A percentile compares a stretch with the other conserved stretches of the same genome.
phyloP scores from a whole-genome alignment of 2,797 vertebrate species.

The Enteromius fasciolatus region DNA sequence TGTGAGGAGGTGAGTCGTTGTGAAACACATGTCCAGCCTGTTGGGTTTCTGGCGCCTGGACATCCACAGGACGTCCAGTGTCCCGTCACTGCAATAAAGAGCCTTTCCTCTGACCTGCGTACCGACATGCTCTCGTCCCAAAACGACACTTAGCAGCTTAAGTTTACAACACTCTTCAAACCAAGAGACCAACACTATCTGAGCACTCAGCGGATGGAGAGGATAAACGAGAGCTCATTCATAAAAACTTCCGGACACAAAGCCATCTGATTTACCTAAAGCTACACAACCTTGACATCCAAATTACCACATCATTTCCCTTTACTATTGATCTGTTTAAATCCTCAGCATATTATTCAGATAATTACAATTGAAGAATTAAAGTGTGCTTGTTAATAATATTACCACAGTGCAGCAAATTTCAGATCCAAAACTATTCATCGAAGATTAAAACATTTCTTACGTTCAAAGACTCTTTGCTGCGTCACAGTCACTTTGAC shows the following conservation, averaged over 20 bases:
- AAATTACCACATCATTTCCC: neutral
- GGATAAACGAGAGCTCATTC: neutral
- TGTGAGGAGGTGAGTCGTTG: slow-evolving; percentile 12
- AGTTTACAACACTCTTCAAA: slow-evolving; percentile 36
- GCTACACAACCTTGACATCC: neutral
- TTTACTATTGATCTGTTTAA: neutral
- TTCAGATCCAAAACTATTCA: neutral
- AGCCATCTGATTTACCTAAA: neutral
- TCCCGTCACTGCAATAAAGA: slow-evolving; percentile 34
- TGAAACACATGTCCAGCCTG: slow-evolving; percentile 32
- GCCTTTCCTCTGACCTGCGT: slow-evolving; percentile 41
- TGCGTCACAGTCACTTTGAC: neutral
- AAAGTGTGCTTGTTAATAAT: neutral
- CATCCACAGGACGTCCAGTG: slow-evolving; percentile 28
- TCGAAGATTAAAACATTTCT: neutral
- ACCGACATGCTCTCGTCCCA: slow-evolving; percentile 13
- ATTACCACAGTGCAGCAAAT: neutral
- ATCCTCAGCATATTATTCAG: neutral
- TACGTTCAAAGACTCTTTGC: neutral
- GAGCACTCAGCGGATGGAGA: neutral
- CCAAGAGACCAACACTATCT: slow-evolving; percentile 9
- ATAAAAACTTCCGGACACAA: neutral
- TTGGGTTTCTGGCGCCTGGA: slow-evolving; percentile 38
- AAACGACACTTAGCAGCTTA: neutral
- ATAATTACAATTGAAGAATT: neutral